phyloP scores from a whole-genome alignment of 2,797 vertebrate species.

The Acanthopagrus latus region DNA sequence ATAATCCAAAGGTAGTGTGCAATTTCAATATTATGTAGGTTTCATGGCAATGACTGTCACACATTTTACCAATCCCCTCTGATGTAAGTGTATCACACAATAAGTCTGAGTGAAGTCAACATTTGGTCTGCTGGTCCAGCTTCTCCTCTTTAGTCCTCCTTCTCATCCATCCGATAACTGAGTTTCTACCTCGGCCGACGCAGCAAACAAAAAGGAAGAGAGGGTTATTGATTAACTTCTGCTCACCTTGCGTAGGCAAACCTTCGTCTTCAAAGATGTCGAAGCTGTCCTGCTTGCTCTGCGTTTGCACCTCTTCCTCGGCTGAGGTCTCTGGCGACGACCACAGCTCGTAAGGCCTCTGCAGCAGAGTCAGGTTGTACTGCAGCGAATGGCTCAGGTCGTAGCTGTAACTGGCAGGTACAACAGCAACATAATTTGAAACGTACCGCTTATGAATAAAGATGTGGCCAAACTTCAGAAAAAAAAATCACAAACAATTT shows the following conservation, averaged over 20 bases:
- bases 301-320: slow-evolving; percentile 85
- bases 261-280: slow-evolving; percentile 99
- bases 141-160: no score
- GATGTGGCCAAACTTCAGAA: not conserved
- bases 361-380: slow-evolving; percentile 94
- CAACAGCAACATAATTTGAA: slow-evolving; percentile 25
- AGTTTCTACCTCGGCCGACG: not conserved
- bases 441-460: slow-evolving; percentile 13
- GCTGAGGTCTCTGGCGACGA: slow-evolving; percentile 33
- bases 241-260: slow-evolving; percentile 89
- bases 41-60: no score
- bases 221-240: not conserved
- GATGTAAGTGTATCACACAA: no score
- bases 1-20: no score
- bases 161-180: no score
- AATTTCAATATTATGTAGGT: no score
- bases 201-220: not conserved
- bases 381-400: slow-evolving; percentile 98
- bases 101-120: no score
- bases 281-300: slow-evolving; percentile 91
- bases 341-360: slow-evolving; percentile 89
- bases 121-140: no score
- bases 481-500: not conserved
- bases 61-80: no score
- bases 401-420: slow-evolving; percentile 93